Conservation (phyloP, 2,888 invertebrate species). For the Luperina testacea region DNA sequence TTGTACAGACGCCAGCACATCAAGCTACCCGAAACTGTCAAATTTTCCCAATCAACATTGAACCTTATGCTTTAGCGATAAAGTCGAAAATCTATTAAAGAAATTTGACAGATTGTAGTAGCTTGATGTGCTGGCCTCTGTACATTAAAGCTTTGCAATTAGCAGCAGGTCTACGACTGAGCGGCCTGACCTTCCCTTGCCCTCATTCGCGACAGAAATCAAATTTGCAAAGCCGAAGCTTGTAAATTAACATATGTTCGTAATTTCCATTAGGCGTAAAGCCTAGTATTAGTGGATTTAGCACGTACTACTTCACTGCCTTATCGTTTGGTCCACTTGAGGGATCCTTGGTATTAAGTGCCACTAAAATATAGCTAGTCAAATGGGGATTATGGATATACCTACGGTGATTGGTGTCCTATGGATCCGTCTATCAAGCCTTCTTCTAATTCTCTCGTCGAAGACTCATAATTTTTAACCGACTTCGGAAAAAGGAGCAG, state of each 20-base stretch:
- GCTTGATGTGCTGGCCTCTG: too few species aligned
- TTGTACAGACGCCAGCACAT: background rate
- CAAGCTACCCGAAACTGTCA: too few species aligned
- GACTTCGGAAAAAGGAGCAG: too few species aligned
- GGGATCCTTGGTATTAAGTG: slow-evolving; percentile 12
- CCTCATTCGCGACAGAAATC: slow-evolving; percentile 18
- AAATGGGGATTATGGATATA: slow-evolving; percentile 1
- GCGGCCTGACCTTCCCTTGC: background rate
- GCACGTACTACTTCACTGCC: slow-evolving; percentile 40
- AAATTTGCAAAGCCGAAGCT: slow-evolving; percentile 34
- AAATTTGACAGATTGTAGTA: too few species aligned
- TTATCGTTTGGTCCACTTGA: slow-evolving; percentile 5
- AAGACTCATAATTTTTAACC: background rate
- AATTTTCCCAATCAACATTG: too few species aligned
- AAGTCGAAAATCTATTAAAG: too few species aligned
- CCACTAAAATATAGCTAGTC: slow-evolving; percentile 12
- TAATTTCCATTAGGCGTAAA: slow-evolving; percentile 50
- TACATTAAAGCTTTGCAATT: slow-evolving; percentile 8
- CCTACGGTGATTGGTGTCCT: background rate
- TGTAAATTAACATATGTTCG: slow-evolving; percentile 39
- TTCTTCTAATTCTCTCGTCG: background rate
- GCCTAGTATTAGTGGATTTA: slow-evolving; percentile 39
- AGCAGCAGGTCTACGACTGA: background rate
- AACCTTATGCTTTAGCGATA: too few species aligned
- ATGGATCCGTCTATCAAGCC: background rate